These are phyloP conservation scores for Campoletis sonorensis DNA, from an alignment of 1,140 invertebrate genomes.

Conservation along the genomic window DNA sequence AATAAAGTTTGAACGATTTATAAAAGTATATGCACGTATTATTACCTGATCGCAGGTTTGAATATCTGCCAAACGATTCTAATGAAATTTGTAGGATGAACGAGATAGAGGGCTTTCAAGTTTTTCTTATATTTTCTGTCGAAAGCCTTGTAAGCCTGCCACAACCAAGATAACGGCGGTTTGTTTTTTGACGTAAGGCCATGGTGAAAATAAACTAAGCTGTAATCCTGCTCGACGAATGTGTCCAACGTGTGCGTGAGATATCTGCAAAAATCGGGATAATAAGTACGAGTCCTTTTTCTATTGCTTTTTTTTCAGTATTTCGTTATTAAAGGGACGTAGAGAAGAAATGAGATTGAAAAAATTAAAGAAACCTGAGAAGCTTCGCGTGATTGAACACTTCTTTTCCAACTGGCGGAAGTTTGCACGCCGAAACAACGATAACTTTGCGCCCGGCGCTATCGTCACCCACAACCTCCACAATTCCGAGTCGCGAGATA, in stretches of 20 bases:
- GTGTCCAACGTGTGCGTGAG: slow-evolving; percentile 96
- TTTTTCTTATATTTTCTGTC: slow-evolving; percentile 99
- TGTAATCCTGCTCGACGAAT: slow-evolving; percentile 99
- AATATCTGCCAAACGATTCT: slow-evolving; percentile 97
- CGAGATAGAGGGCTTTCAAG: slow-evolving; percentile 97
- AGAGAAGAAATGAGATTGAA: no score
- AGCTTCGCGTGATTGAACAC: slow-evolving; percentile 88
- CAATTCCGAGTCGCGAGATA: slow-evolving; percentile 88
- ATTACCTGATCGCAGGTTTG: slow-evolving; percentile 92
- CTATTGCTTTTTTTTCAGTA: no score
- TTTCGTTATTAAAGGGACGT: no score
- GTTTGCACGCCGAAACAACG: slow-evolving; percentile 94
- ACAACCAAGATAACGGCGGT: slow-evolving; percentile 95
- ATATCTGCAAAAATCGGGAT: slow-evolving; percentile 83
- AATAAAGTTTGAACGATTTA: no score
- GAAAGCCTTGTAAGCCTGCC: slow-evolving; percentile 98
- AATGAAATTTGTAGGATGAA: slow-evolving; percentile 99
- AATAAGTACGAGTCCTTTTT: slow-evolving; percentile 21
- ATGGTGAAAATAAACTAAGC: slow-evolving; percentile 99
- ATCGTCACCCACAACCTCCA: slow-evolving; percentile 95
- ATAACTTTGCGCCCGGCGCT: slow-evolving; percentile 94
- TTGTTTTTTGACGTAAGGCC: slow-evolving; percentile 98
- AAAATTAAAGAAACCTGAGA: slow-evolving; percentile 80
- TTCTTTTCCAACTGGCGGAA: slow-evolving; percentile 89
- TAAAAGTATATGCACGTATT: slow-evolving; percentile 27